phyloP scores from a whole-genome alignment of 2,888 invertebrate genomes.

The Choreutis nemorana region DNA sequence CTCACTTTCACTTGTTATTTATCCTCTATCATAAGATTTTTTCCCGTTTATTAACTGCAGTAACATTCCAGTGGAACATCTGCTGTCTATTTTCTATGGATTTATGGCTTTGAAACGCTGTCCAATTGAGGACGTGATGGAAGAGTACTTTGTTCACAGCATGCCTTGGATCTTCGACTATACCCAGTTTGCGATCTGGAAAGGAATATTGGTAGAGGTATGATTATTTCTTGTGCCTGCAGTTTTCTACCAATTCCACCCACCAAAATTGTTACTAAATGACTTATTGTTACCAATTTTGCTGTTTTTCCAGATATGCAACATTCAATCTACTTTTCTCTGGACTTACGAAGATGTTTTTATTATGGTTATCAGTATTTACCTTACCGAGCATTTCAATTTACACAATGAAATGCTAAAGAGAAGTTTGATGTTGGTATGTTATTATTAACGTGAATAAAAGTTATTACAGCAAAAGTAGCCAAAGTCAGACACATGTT shows the following conservation, averaged over 20 bases:
- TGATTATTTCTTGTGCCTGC: constrained; percentile 9
- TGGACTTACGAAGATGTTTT: constrained; percentile 76
- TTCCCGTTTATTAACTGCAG: constrained; percentile 8
- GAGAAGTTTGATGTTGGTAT: constrained; percentile 15
- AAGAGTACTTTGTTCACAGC: constrained; percentile 32
- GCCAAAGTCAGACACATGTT: neutral
- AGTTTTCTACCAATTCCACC: neutral
- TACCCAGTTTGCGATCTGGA: constrained; percentile 50
- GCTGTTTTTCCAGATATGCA: constrained; percentile 22
- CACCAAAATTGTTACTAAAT: neutral
- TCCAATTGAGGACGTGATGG: constrained; percentile 21
- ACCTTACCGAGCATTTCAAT: constrained; percentile 69
- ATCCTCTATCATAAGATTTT: constrained; percentile 7
- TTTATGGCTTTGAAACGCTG: constrained; percentile 50
- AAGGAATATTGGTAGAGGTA: constrained; percentile 53
- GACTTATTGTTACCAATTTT: neutral
- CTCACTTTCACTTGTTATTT: constrained; percentile 11
- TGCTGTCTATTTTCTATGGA: constrained; percentile 59
- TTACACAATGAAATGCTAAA: constrained; percentile 48
- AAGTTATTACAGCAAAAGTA: neutral
- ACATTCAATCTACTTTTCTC: constrained; percentile 67
- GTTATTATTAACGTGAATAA: neutral
- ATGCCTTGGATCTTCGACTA: constrained; percentile 61
- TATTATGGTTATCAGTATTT: constrained; percentile 71
- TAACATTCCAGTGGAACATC: constrained; percentile 59